Percentiles rank a stretch among this genome's conserved stretches.
These are phyloP conservation scores for Melanerpes aurifrons DNA, from an alignment of 2,113 vertebrate genomes.

Conservation along the genomic window DNA sequence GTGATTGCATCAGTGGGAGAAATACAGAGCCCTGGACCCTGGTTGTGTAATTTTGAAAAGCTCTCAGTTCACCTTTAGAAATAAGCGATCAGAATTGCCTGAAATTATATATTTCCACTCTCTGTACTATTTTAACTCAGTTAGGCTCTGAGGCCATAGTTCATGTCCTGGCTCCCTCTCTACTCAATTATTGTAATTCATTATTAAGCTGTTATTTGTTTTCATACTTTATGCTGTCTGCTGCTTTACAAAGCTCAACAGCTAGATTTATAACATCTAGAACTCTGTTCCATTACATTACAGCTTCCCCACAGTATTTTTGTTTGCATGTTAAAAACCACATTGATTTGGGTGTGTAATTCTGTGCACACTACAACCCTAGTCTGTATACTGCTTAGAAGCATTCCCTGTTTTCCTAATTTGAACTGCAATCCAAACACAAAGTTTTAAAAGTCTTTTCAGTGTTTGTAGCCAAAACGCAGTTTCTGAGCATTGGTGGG, in stretches of 20 bases:
- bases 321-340: background rate
- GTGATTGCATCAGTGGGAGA: slow-evolving; percentile 39
- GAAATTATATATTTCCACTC: slow-evolving; percentile 42
- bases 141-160: background rate
- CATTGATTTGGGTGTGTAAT: background rate
- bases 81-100: slow-evolving; percentile 18
- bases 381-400: background rate
- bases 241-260: slow-evolving; percentile 36
- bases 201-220: slow-evolving; percentile 61
- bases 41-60: background rate
- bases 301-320: background rate
- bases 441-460: background rate
- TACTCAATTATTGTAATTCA: slow-evolving; percentile 52
- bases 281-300: background rate
- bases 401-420: slow-evolving; percentile 2
- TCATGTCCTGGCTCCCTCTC: background rate
- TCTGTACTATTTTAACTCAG: slow-evolving; percentile 11
- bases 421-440: background rate
- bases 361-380: background rate
- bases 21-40: slow-evolving; percentile 12
- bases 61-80: slow-evolving; percentile 46
- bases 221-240: slow-evolving; percentile 25
- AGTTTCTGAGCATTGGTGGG: background rate
- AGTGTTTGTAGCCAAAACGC: background rate
- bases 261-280: background rate